Percentiles rank a stretch among this genome's conserved stretches.
Conservation (phyloP, 1,140 invertebrate genomes). For the Drosophila mauritiana region DNA sequence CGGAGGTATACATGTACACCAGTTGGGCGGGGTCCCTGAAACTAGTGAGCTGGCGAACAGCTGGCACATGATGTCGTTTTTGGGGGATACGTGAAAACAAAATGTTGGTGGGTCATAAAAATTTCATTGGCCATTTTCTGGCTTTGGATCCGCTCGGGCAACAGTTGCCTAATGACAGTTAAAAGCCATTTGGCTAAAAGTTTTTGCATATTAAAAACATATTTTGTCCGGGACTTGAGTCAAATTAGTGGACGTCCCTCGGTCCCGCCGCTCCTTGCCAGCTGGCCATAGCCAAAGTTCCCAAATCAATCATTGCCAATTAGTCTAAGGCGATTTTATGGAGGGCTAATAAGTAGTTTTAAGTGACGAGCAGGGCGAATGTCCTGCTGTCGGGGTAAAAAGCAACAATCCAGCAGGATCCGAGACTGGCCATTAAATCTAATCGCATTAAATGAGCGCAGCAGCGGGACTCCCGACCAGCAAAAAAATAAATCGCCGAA, state of each 20-base stretch:
- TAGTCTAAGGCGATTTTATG: conserved; percentile 80
- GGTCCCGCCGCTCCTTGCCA: no score
- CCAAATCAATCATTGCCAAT: conserved; percentile 77
- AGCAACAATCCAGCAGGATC: conserved; percentile 41
- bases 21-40: conserved; percentile 38
- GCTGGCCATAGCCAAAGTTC: conserved; percentile 29
- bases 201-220: conserved; percentile 82
- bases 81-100: conserved; percentile 54
- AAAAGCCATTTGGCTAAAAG: conserved; percentile 79
- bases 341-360: conserved; percentile 69
- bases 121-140: conserved; percentile 78
- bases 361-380: conserved; percentile 51
- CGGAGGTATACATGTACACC: neutral
- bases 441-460: conserved; percentile 78
- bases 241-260: conserved; percentile 55
- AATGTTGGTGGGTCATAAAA: conserved; percentile 67
- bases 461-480: conserved; percentile 27
- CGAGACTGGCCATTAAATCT: conserved; percentile 71
- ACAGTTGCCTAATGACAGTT: conserved; percentile 81
- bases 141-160: conserved; percentile 46
- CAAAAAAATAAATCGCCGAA: conserved; percentile 37
- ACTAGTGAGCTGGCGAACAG: conserved; percentile 40
- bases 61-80: conserved; percentile 51
- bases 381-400: conserved; percentile 52
- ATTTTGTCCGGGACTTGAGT: conserved; percentile 51